Percentiles rank a stretch among this genome's conserved stretches.
Conservation (phyloP, 1,140 invertebrate genomes). For the Bombus polaris region DNA sequence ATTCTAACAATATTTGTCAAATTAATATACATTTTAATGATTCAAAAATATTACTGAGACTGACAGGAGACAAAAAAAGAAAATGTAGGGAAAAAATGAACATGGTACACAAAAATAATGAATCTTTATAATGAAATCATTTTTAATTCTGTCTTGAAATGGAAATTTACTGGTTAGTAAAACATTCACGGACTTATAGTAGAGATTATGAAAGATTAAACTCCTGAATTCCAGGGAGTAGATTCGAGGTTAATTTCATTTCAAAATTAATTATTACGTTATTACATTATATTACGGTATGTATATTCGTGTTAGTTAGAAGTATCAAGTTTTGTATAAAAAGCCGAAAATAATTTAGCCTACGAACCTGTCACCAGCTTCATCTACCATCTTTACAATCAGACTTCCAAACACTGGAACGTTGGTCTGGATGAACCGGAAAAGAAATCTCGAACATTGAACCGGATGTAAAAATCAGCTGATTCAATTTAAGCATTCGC, state of each 20-base stretch:
- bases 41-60: constrained; percentile 7
- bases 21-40: constrained; percentile 1
- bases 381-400: constrained; percentile 82
- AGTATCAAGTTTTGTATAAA: neutral
- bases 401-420: constrained; percentile 71
- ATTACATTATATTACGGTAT: constrained; percentile 1
- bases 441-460: constrained; percentile 57
- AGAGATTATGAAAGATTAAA: constrained; percentile 38
- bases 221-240: neutral
- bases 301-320: neutral
- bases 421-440: constrained; percentile 69
- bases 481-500: constrained; percentile 52
- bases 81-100: neutral
- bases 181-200: constrained; percentile 22
- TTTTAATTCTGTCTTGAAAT: neutral
- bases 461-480: constrained; percentile 77
- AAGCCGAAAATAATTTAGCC: constrained; percentile 38
- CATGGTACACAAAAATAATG: neutral
- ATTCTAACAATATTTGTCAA: neutral
- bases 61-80: constrained; percentile 37
- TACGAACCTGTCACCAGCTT: constrained; percentile 81
- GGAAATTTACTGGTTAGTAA: constrained; percentile 25
- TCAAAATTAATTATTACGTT: neutral
- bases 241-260: constrained; percentile 49
- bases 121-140: neutral